These are phyloP conservation scores for Tetragnatha montana DNA, from an alignment of 2,888 invertebrate species.

Conservation along the genomic window DNA sequence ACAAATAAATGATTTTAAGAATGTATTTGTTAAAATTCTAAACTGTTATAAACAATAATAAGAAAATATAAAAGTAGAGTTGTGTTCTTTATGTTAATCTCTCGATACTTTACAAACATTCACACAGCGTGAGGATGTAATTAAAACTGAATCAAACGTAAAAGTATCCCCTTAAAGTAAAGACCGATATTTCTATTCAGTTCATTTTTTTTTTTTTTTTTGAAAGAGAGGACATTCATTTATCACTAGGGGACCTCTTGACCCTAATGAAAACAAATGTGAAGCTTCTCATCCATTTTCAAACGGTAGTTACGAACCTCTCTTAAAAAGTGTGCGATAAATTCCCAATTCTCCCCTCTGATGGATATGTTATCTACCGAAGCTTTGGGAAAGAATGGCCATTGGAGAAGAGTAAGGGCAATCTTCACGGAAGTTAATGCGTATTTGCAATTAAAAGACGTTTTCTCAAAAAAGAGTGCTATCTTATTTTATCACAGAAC, in stretches of 20 bases:
- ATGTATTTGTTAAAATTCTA: no score
- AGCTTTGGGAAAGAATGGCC: background rate
- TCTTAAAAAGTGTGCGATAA: slow-evolving; percentile 26
- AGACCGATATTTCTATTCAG: no score
- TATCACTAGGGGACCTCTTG: slow-evolving; percentile 1
- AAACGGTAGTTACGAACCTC: slow-evolving; percentile 40
- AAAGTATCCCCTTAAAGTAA: no score
- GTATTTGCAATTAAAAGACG: background rate
- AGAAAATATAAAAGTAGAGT: no score
- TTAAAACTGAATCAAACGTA: no score
- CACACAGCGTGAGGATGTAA: no score
- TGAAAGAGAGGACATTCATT: slow-evolving; percentile 20
- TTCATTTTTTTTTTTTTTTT: no score
- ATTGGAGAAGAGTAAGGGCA: background rate
- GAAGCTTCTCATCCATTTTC: slow-evolving; percentile 63
- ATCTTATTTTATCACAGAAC: background rate
- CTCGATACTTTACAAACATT: no score
- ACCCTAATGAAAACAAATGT: slow-evolving; percentile 40
- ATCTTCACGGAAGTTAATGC: background rate
- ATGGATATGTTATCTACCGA: background rate
- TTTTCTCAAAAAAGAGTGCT: background rate
- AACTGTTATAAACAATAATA: no score
- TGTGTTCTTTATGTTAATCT: no score
- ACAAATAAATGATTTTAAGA: no score
- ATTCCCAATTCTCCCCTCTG: background rate